Conservation (phyloP, 2,888 invertebrate genomes). For the Aelia acuminata region DNA sequence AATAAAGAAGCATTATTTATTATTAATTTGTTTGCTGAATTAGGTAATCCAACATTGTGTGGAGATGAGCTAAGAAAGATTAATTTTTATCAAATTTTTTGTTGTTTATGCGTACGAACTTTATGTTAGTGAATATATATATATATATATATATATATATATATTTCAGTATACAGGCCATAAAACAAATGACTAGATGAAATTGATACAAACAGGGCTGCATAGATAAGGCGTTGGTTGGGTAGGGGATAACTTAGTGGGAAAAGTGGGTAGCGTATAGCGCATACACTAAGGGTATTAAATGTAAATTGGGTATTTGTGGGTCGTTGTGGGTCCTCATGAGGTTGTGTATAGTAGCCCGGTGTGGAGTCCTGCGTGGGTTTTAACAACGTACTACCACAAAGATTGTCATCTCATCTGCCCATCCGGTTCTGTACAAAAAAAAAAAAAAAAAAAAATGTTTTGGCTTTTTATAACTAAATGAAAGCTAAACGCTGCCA, state of each 20-base stretch:
- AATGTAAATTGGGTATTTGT: constrained; percentile 13
- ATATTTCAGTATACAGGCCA: neutral
- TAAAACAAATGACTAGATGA: neutral
- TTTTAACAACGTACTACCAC: neutral
- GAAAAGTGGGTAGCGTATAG: constrained; percentile 22
- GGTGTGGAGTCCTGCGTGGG: neutral
- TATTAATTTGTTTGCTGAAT: no score
- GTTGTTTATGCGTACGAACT: no score
- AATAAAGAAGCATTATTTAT: no score
- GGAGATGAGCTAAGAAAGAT: no score
- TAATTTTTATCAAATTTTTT: no score
- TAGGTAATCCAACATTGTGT: no score
- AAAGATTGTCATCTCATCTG: neutral
- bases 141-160: no score
- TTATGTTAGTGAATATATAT: no score
- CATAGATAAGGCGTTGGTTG: no score
- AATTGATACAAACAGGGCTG: neutral
- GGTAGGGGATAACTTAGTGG: neutral
- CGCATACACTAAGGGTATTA: neutral
- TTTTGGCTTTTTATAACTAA: constrained; percentile 11
- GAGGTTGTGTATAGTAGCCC: neutral
- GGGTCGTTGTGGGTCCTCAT: neutral
- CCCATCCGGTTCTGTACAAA: no score
- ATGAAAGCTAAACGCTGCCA: constrained; percentile 3
- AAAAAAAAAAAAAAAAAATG: neutral